A percentile compares a stretch with the other conserved stretches of the same genome.
Evolutionary conservation across 2,888 invertebrate species (phyloP).

Genomic region (Pyrocoelia pectoralis): DNA sequence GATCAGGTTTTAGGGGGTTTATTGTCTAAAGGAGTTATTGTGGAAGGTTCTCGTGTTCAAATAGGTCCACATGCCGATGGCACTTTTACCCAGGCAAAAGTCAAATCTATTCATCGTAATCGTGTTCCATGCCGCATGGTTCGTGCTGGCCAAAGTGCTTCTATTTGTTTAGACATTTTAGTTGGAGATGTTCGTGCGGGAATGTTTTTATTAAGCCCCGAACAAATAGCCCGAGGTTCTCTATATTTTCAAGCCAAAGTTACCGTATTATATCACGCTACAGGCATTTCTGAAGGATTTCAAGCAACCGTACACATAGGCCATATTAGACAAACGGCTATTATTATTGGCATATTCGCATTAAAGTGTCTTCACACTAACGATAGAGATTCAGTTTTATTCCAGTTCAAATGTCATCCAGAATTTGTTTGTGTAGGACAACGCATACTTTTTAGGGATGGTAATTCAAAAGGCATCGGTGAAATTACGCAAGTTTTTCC

Average conservation of each 20-base stretch:
- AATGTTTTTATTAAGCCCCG: constrained; percentile 79
- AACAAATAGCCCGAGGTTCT: constrained; percentile 56
- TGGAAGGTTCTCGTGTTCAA: constrained; percentile 81
- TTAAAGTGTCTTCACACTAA: constrained; percentile 78
- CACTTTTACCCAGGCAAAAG: constrained; percentile 76
- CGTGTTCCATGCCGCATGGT: constrained; percentile 89
- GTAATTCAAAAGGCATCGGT: constrained; percentile 86
- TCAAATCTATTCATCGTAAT: constrained; percentile 91
- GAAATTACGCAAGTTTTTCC: constrained; percentile 81
- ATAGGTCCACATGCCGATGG: constrained; percentile 82
- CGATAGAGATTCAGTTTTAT: constrained; percentile 85
- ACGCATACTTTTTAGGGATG: constrained; percentile 84
- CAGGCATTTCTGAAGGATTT: constrained; percentile 82
- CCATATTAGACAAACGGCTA: constrained; percentile 94
- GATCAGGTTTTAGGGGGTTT: constrained; percentile 88
- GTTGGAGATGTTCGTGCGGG: constrained; percentile 76
- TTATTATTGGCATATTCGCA: constrained; percentile 79
- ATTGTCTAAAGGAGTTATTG: constrained; percentile 83
- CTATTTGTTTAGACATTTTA: constrained; percentile 74
- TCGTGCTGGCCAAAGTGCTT: constrained; percentile 90
- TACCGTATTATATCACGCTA: constrained; percentile 87
- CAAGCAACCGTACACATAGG: constrained; percentile 96
- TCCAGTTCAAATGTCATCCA: constrained; percentile 88
- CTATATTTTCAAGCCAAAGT: constrained; percentile 79
- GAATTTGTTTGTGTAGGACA: constrained; percentile 85